Evolutionary conservation across 2,888 invertebrate genomes (phyloP).

Genomic region (Sipunculus nudus): DNA sequence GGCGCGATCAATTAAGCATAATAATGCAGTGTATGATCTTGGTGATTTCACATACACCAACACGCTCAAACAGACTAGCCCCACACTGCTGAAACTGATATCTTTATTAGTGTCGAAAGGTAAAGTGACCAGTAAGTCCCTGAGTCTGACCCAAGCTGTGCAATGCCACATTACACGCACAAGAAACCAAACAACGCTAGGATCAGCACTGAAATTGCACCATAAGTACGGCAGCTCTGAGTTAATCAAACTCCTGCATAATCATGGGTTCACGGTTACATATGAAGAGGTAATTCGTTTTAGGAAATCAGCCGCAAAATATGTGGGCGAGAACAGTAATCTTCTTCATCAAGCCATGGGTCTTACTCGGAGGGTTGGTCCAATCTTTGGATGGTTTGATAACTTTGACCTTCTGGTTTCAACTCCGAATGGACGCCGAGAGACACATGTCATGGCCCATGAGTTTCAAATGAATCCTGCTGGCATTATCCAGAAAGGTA

Average conservation of each 20-base stretch:
- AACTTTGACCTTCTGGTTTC: not conserved
- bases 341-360: not conserved
- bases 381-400: slow-evolving; percentile 5
- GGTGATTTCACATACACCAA: no score
- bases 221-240: slow-evolving; percentile 9
- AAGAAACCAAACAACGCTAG: slow-evolving; percentile 3
- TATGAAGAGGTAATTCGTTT: slow-evolving; percentile 4
- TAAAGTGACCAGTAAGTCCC: not conserved
- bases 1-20: not conserved
- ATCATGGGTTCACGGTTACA: not conserved
- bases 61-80: no score
- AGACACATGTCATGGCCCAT: slow-evolving; percentile 1
- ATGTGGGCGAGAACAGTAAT: not conserved
- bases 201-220: not conserved
- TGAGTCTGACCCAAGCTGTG: not conserved
- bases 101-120: not conserved
- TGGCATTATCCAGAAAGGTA: not conserved
- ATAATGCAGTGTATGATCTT: not conserved
- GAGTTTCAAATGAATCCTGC: slow-evolving; percentile 2
- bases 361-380: not conserved
- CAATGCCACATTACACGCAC: not conserved
- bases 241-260: not conserved
- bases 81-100: slow-evolving; percentile 1
- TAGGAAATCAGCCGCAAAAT: slow-evolving; percentile 2
- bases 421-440: not conserved